Evolutionary conservation across 2,113 vertebrate genomes (phyloP).

Genomic region (Narcine bancroftii): DNA sequence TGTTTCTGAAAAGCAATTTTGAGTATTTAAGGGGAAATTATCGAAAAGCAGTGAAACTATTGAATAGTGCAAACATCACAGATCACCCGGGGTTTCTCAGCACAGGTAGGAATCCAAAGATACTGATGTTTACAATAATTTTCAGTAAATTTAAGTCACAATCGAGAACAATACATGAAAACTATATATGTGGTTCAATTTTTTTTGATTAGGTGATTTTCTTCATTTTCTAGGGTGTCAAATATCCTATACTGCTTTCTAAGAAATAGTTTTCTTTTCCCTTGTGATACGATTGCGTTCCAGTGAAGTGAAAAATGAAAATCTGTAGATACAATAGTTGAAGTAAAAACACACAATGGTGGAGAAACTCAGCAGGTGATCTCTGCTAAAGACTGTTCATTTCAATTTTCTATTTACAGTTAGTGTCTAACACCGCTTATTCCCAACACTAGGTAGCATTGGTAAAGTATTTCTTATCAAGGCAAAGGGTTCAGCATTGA

Average conservation of each 20-base stretch:
- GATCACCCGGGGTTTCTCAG: conserved; percentile 93
- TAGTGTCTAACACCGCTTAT: background rate
- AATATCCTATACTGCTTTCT: background rate
- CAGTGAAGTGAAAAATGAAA: too few species aligned
- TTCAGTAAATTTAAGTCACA: background rate
- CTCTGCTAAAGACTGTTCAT: background rate
- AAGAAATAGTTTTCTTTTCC: background rate
- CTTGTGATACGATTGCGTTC: background rate
- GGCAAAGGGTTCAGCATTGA: too few species aligned
- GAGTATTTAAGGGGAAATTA: conserved; percentile 97
- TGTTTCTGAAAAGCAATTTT: conserved; percentile 98
- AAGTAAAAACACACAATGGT: too few species aligned
- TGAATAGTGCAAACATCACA: conserved; percentile 93
- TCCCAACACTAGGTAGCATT: too few species aligned
- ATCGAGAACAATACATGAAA: background rate
- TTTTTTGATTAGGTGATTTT: background rate
- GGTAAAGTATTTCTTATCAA: too few species aligned
- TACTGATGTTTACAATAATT: too few species aligned
- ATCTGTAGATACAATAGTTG: too few species aligned
- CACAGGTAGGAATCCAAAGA: conserved; percentile 64
- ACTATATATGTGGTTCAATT: background rate
- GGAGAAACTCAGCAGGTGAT: too few species aligned
- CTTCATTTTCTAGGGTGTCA: background rate
- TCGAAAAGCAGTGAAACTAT: conserved; percentile 89
- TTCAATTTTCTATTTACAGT: background rate